Base-by-base conservation (phyloP, 2,113 vertebrate species). In the Hemibagrus wyckioides region DNA sequence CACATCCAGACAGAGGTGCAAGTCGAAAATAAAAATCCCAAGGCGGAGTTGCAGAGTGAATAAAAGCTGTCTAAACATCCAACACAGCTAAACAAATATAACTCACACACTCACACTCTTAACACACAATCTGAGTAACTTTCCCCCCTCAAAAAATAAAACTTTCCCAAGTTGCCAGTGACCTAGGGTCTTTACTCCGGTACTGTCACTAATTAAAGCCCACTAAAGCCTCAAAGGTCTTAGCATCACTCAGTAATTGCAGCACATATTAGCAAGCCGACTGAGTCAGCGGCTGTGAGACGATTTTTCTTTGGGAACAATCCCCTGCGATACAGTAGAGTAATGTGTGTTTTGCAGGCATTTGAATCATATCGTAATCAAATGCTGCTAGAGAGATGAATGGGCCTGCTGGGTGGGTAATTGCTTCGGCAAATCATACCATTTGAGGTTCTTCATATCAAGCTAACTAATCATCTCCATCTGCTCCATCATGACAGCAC, bases 391-490 rank as follows among this genome's bases (percentile, higher is more conserved):
- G 82, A 48, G 85, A 71, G 79, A 80, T 87, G 82, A 67, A 76
- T 87, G 54, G 83, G 71, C 33, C 61, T 87, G 82, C 44, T 85
- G 67, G 57, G 65, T 80, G 41, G 81, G 44, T 80, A 86, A 76
- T 87, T 89, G 79, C 63, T 44, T 86, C 52, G 28, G 79, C 14
- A 36, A 71, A 41, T 84, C 82, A 67, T 63, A 56, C 63, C 44
- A 87, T 87, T 48, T 65, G 41, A 67, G 81, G 33, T 54, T 23
- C 48, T 77, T 77, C 33, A 79, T 63, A 84, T 84, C 33, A 84
- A n/a, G 11, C 73, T 67, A n/a, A 84, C 86, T 87, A 87, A 83
- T 87, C 81, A 52, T 73, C 81, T 87, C 73, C 81, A 84, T 84
- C 86, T 84, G 86, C 81, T 79, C 54, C 48, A 84, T n/a, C 69